Evolutionary conservation across 1,140 invertebrate genomes (phyloP).

Genomic region (Microplitis mediator): DNA sequence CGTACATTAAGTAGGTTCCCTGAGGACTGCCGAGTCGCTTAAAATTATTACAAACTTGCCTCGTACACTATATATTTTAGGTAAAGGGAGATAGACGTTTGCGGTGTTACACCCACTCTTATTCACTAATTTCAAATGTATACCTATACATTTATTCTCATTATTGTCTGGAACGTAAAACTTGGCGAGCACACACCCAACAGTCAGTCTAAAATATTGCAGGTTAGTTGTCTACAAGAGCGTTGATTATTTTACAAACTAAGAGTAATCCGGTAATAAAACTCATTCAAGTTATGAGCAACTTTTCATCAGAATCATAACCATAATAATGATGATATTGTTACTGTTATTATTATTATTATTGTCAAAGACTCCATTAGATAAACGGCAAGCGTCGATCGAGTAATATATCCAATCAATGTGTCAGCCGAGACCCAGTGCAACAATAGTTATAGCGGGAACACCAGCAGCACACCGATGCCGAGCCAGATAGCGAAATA

Average conservation of each 20-base stretch:
- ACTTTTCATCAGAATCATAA: too few species aligned
- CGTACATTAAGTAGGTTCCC: slow-evolving; percentile 33
- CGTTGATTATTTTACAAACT: not conserved
- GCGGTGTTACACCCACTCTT: not conserved
- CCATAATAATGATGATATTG: too few species aligned
- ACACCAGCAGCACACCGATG: not conserved
- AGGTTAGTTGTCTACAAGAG: not conserved
- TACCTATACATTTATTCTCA: not conserved
- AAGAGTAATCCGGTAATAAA: not conserved
- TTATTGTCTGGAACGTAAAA: too few species aligned
- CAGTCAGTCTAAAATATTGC: not conserved
- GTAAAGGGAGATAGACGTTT: not conserved
- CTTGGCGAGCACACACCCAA: not conserved
- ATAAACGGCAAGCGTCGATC: too few species aligned
- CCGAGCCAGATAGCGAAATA: not conserved
- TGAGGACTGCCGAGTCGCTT: slow-evolving; percentile 28
- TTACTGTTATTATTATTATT: too few species aligned
- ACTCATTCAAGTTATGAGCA: not conserved
- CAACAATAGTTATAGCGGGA: not conserved
- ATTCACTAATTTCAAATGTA: not conserved
- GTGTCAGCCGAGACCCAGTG: too few species aligned
- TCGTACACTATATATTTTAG: not conserved
- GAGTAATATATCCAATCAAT: too few species aligned
- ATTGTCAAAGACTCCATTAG: too few species aligned
- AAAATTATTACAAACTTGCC: slow-evolving; percentile 37